Evolutionary conservation across 2,888 invertebrate species (phyloP).

Genomic region (Caenorhabditis sp.): DNA sequence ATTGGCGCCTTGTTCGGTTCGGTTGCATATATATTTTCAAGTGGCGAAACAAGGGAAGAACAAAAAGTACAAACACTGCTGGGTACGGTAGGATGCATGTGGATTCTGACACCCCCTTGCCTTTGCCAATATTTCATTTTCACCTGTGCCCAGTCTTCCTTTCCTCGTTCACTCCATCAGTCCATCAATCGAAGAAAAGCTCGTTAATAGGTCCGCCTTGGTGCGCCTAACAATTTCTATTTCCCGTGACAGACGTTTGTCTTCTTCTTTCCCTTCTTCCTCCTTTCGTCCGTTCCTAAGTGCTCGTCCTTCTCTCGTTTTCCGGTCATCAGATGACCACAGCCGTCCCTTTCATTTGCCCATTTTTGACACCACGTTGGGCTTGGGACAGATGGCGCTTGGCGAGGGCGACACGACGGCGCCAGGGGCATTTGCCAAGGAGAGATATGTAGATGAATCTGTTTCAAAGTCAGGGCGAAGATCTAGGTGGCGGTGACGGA

Average conservation of each 20-base stretch:
- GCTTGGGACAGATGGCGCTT: slow-evolving; percentile 47
- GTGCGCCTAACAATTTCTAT: slow-evolving; percentile 53
- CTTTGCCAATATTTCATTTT: slow-evolving; percentile 50
- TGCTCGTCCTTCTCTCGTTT: slow-evolving; percentile 54
- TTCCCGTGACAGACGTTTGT: slow-evolving; percentile 57
- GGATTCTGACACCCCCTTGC: slow-evolving; percentile 2
- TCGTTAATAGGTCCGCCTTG: slow-evolving; percentile 38
- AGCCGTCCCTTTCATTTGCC: slow-evolving; percentile 38
- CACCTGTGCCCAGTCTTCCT: slow-evolving; percentile 43
- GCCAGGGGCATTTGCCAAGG: slow-evolving; percentile 38
- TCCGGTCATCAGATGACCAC: slow-evolving; percentile 49
- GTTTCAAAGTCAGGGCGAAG: slow-evolving; percentile 5
- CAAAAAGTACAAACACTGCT: background rate
- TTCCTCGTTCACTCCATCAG: too few species aligned
- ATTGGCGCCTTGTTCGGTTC: background rate
- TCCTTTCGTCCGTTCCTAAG: slow-evolving; percentile 25
- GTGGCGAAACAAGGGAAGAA: background rate
- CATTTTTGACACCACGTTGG: slow-evolving; percentile 52
- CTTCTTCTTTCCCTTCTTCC: too few species aligned
- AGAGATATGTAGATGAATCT: slow-evolving; percentile 41
- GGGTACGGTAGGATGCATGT: background rate
- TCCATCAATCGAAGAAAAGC: slow-evolving; percentile 47
- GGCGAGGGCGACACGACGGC: slow-evolving; percentile 34
- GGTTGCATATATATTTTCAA: slow-evolving; percentile 10
- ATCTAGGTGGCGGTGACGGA: slow-evolving; percentile 14